phyloP scores from a whole-genome alignment of 2,888 invertebrate genomes.

The Ophion ventricosus region DNA sequence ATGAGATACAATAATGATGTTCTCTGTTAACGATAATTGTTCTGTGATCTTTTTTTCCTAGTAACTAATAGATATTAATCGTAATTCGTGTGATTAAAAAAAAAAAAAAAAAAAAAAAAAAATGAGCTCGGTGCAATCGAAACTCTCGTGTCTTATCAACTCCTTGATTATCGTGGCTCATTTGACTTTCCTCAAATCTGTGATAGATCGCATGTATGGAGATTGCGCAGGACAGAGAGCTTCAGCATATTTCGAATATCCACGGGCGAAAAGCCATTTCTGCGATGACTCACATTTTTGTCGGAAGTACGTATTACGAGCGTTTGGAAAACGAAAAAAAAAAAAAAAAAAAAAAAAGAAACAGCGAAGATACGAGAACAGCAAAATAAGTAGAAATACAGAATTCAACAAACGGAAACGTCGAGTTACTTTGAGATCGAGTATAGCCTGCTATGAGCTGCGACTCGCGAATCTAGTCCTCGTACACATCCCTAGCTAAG shows the following conservation, averaged over 20 bases:
- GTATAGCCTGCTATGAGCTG: slow-evolving; percentile 43
- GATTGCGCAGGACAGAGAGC: slow-evolving; percentile 62
- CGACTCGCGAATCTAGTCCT: slow-evolving; percentile 55
- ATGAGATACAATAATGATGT: slow-evolving; percentile 7
- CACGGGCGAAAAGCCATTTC: slow-evolving; percentile 63
- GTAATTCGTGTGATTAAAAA: slow-evolving; percentile 11
- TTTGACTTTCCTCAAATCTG: slow-evolving; percentile 61
- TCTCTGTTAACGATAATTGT: slow-evolving; percentile 28
- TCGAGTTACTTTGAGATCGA: slow-evolving; percentile 46
- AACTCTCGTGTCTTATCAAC: slow-evolving; percentile 38
- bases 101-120: slow-evolving; percentile 16
- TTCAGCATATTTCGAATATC: slow-evolving; percentile 62
- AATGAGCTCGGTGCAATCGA: slow-evolving; percentile 55
- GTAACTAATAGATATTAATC: slow-evolving; percentile 26
- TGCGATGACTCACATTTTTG: slow-evolving; percentile 63
- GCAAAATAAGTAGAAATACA: background rate
- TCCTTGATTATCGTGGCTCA: slow-evolving; percentile 54
- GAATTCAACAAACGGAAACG: slow-evolving; percentile 15
- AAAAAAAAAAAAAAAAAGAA: slow-evolving; percentile 15
- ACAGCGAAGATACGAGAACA: background rate
- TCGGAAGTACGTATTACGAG: slow-evolving; percentile 64
- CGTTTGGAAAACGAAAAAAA: slow-evolving; percentile 35
- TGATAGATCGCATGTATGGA: slow-evolving; percentile 65
- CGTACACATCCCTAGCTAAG: slow-evolving; percentile 58
- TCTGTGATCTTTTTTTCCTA: slow-evolving; percentile 22